A percentile compares a stretch with the other conserved stretches of the same genome.
These are phyloP conservation scores for Drosophila yakuba DNA, from an alignment of 1,140 invertebrate species.

Conservation along the genomic window DNA sequence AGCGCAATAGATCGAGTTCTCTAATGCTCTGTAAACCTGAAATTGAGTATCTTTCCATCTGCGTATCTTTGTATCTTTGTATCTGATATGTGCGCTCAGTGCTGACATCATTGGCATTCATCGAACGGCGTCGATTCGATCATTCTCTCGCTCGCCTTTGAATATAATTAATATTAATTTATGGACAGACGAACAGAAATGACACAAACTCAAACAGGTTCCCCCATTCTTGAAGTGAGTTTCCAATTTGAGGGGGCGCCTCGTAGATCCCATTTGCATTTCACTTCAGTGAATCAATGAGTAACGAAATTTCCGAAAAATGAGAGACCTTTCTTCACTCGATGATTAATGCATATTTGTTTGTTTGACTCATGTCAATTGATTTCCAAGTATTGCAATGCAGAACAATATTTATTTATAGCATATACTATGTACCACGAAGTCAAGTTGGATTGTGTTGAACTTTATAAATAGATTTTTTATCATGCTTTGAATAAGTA, in stretches of 20 bases:
- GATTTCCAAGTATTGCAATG: background rate
- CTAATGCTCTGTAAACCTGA: background rate
- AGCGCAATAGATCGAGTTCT: background rate
- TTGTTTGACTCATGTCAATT: slow-evolving; percentile 15
- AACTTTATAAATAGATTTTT: no score
- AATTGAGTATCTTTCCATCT: slow-evolving; percentile 12
- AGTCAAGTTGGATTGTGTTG: background rate
- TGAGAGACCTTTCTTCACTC: slow-evolving; percentile 1
- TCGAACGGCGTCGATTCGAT: slow-evolving; percentile 57
- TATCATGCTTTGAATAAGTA: no score
- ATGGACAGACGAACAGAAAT: slow-evolving; percentile 27
- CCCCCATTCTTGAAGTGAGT: background rate
- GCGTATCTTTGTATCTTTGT: no score
- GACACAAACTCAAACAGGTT: slow-evolving; percentile 45
- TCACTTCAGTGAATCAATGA: slow-evolving; percentile 20
- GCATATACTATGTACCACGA: no score
- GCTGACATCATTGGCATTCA: slow-evolving; percentile 69
- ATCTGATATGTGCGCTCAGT: background rate
- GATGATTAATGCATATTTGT: slow-evolving; percentile 10
- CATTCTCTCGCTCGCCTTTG: slow-evolving; percentile 29
- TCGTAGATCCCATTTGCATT: slow-evolving; percentile 41
- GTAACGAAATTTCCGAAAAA: slow-evolving; percentile 9
- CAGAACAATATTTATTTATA: background rate
- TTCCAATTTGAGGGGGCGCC: slow-evolving; percentile 7
- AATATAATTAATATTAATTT: slow-evolving; percentile 74